phyloP scores from a whole-genome alignment of 2,888 invertebrate genomes.

The Clanis bilineata region DNA sequence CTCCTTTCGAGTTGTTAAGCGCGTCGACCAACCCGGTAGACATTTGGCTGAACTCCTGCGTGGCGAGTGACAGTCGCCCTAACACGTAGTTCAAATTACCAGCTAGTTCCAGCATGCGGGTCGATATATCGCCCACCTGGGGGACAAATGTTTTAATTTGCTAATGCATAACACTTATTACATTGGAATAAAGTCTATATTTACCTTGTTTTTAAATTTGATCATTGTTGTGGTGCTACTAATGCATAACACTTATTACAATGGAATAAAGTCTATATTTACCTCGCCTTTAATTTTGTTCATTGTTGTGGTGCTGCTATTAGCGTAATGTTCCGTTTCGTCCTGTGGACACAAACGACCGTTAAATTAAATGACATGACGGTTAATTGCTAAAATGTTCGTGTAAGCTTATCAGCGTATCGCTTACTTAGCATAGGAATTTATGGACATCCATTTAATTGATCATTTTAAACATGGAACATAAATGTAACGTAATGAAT shows the following conservation, averaged over 20 bases:
- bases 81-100: slow-evolving; percentile 91
- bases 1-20: slow-evolving; percentile 86
- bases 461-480: background rate
- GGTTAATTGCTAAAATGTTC: background rate
- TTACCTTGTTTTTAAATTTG: slow-evolving; percentile 89
- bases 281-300: slow-evolving; percentile 90
- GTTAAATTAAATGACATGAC: background rate
- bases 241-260: slow-evolving; percentile 17
- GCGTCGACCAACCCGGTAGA: slow-evolving; percentile 88
- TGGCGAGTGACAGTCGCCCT: slow-evolving; percentile 89
- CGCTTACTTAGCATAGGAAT: background rate
- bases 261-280: slow-evolving; percentile 29
- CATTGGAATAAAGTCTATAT: slow-evolving; percentile 25
- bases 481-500: background rate
- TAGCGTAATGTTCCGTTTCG: slow-evolving; percentile 90
- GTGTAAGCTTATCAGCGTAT: background rate
- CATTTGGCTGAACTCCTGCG: slow-evolving; percentile 92
- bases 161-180: slow-evolving; percentile 16
- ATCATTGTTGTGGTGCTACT: too few relatives aligned
- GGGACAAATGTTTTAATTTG: slow-evolving; percentile 28
- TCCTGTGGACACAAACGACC: slow-evolving; percentile 68
- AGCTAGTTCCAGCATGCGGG: slow-evolving; percentile 89
- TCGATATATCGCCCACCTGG: slow-evolving; percentile 89
- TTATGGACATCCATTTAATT: background rate
- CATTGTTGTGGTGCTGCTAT: slow-evolving; percentile 89